Evolutionary conservation across 2,888 invertebrate genomes (phyloP).

Genomic region (Prosapia bicincta): DNA sequence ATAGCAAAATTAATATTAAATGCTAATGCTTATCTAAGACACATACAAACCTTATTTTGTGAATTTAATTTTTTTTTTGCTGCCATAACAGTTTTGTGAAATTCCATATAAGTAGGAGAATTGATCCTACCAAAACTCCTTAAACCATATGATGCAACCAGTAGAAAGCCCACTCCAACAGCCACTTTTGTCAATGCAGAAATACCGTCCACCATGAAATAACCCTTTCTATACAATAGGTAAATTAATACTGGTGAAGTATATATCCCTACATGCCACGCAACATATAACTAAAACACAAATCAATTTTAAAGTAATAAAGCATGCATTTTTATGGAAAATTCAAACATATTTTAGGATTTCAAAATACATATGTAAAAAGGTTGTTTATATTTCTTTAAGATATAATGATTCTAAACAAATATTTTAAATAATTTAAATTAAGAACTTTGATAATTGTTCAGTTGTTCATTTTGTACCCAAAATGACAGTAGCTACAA

Average conservation of each 20-base stretch:
- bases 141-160: constrained; percentile 61
- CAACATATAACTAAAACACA: constrained; percentile 54
- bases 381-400: no score
- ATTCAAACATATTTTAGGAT: not conserved
- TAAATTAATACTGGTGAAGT: constrained; percentile 71
- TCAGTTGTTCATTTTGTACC: no score
- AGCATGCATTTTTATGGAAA: no score
- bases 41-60: constrained; percentile 54
- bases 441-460: no score
- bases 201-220: constrained; percentile 55
- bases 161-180: constrained; percentile 62
- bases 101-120: constrained; percentile 66
- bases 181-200: constrained; percentile 57
- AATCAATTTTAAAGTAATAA: constrained; percentile 4
- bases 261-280: constrained; percentile 68
- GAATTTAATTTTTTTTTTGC: constrained; percentile 46
- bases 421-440: no score
- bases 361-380: not conserved
- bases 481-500: no score
- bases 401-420: no score
- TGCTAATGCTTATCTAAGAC: no score
- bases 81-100: constrained; percentile 57
- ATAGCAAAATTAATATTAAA: no score
- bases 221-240: constrained; percentile 65
- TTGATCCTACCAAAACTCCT: constrained; percentile 64